Conservation (phyloP, 2,888 invertebrate genomes). For the Cantharis lateralis region DNA sequence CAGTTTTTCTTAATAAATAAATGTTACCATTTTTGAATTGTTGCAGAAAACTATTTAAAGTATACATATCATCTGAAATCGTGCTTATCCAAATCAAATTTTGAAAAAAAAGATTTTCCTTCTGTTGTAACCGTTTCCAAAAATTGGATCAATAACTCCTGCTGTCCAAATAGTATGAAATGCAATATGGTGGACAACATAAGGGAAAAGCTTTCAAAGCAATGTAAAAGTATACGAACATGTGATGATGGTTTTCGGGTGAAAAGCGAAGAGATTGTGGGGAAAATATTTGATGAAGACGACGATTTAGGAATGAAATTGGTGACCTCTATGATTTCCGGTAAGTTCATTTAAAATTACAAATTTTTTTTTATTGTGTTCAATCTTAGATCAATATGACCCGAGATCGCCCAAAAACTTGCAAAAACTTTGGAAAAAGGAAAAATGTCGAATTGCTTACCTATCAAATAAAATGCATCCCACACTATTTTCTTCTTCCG, state of each 20-base stretch:
- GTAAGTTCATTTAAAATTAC: not conserved
- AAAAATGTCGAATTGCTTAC: constrained; percentile 40
- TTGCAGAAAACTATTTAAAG: constrained; percentile 37
- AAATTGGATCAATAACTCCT: constrained; percentile 34
- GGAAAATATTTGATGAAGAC: not conserved
- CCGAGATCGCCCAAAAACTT: constrained; percentile 61
- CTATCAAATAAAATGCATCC: constrained; percentile 13
- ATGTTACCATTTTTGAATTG: not conserved
- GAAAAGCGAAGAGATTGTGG: not conserved
- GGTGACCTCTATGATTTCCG: not conserved
- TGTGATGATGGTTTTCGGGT: not conserved
- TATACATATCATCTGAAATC: constrained; percentile 35
- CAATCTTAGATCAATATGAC: constrained; percentile 52
- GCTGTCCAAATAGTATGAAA: constrained; percentile 10
- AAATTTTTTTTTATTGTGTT: not conserved
- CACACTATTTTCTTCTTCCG: constrained; percentile 42
- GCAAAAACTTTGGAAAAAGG: constrained; percentile 35
- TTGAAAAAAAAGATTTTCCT: constrained; percentile 10
- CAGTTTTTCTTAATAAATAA: not conserved
- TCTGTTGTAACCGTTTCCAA: constrained; percentile 29
- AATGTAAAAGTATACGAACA: constrained; percentile 3
- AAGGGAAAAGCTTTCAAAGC: constrained; percentile 1
- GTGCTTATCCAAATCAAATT: constrained; percentile 26
- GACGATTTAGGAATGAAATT: not conserved
- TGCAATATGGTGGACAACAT: constrained; percentile 12